These are phyloP conservation scores for Sarcophaga carnaria DNA, from an alignment of 2,888 invertebrate species.

Conservation along the genomic window DNA sequence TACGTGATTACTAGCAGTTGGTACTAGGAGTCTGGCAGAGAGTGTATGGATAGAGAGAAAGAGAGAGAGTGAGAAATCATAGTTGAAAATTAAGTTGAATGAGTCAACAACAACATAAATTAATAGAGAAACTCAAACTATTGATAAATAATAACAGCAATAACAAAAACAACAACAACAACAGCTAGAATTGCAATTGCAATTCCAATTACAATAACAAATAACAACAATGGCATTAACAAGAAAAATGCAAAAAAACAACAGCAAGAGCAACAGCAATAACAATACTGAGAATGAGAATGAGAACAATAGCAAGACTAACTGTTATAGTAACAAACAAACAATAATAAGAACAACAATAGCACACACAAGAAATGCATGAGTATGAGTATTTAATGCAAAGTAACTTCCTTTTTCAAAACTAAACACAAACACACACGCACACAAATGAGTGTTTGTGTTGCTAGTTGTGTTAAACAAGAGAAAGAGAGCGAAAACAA, in stretches of 20 bases:
- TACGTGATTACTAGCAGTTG: background rate
- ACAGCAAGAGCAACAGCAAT: conserved; percentile 19
- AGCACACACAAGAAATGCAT: conserved; percentile 21
- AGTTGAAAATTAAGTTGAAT: conserved; percentile 58
- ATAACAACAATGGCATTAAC: too few species aligned
- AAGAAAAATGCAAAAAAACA: background rate
- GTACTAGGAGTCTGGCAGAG: background rate
- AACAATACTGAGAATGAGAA: background rate
- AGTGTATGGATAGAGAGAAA: conserved; percentile 3
- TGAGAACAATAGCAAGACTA: too few species aligned
- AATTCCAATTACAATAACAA: too few species aligned
- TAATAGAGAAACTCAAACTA: conserved; percentile 58
- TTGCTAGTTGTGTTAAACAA: conserved; percentile 10
- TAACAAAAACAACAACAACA: conserved; percentile 28
- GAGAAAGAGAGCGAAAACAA: background rate
- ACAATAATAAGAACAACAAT: conserved; percentile 14
- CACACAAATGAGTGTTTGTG: background rate
- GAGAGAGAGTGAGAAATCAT: background rate
- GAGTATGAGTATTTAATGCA: conserved; percentile 49
- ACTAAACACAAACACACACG: conserved; percentile 12
- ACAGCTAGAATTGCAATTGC: conserved; percentile 6
- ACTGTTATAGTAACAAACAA: too few species aligned
- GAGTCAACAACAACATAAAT: conserved; percentile 58
- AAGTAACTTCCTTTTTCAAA: conserved; percentile 48
- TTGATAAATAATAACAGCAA: conserved; percentile 40